Evolutionary conservation across 2,797 vertebrate species (phyloP).

Genomic region (Arrhamphus sclerolepis): DNA sequence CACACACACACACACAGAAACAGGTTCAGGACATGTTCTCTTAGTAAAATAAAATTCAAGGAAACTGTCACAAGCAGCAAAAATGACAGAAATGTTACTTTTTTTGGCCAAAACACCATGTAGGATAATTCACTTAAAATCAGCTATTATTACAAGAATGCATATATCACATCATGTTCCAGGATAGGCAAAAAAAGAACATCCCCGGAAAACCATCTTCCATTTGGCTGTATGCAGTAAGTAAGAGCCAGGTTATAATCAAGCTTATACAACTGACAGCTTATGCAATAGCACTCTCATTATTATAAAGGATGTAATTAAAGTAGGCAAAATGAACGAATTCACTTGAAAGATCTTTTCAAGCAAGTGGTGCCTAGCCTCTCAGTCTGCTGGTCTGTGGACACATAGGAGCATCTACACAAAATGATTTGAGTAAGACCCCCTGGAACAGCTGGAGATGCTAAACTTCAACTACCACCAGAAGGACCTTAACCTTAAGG

Average conservation of each 20-base stretch:
- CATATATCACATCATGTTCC: slow-evolving; percentile 4
- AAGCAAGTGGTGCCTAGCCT: slow-evolving; percentile 60
- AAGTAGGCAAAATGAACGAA: slow-evolving; percentile 53
- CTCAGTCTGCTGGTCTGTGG: slow-evolving; percentile 54
- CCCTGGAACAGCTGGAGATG: slow-evolving; percentile 22
- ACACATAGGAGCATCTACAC: slow-evolving; percentile 32
- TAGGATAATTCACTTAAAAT: slow-evolving; percentile 19
- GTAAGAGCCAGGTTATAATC: slow-evolving; percentile 4
- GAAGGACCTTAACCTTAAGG: too few relatives aligned
- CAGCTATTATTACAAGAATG: slow-evolving; percentile 14
- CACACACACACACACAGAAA: too few relatives aligned
- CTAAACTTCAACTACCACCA: slow-evolving; percentile 35
- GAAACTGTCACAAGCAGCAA: not conserved
- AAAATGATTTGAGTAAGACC: slow-evolving; percentile 27
- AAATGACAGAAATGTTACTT: not conserved
- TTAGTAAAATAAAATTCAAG: too few relatives aligned
- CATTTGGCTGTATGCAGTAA: not conserved
- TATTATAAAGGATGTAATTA: slow-evolving; percentile 7
- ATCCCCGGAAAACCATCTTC: not conserved
- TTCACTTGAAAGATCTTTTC: slow-evolving; percentile 62
- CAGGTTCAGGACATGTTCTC: too few relatives aligned
- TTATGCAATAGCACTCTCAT: slow-evolving; percentile 28
- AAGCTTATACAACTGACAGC: slow-evolving; percentile 45
- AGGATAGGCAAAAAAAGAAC: not conserved
- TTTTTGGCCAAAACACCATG: slow-evolving; percentile 12